Conservation (phyloP, 2,113 vertebrate species). For the Apistogramma diplotaenia region DNA sequence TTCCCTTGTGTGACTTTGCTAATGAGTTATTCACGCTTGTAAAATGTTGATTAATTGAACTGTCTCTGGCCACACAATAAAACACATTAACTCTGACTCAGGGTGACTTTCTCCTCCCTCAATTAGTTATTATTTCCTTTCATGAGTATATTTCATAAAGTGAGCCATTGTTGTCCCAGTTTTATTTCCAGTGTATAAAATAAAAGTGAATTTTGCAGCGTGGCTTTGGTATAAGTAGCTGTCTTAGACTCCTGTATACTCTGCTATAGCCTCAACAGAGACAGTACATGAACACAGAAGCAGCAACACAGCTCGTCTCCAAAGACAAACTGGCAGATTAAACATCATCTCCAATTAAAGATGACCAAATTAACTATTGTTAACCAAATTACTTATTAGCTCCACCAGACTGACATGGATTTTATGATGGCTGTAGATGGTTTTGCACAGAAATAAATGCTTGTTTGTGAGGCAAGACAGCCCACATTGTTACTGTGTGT, state of each 20-base stretch:
- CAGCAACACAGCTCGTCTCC: not conserved
- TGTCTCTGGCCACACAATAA: slow-evolving; percentile 7
- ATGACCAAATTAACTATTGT: slow-evolving; percentile 2
- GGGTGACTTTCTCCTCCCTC: slow-evolving; percentile 13
- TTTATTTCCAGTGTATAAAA: slow-evolving; percentile 8
- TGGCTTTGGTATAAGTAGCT: not conserved
- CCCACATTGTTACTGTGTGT: not conserved
- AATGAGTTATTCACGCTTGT: slow-evolving; percentile 48
- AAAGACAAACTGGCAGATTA: not conserved
- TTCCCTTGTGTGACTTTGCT: slow-evolving; percentile 3
- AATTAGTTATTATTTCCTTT: slow-evolving; percentile 26
- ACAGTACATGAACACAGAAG: slow-evolving; percentile 10
- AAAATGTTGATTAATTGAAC: slow-evolving; percentile 56
- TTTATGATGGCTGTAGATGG: not conserved
- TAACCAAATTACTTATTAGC: not conserved
- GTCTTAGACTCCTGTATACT: not conserved
- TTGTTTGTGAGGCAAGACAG: not conserved
- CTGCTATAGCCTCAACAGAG: not conserved
- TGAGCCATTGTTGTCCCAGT: not conserved
- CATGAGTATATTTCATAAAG: slow-evolving; percentile 10
- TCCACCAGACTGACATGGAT: not conserved
- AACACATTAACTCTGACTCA: slow-evolving; percentile 25
- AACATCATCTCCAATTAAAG: not conserved
- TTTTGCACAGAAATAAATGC: not conserved
- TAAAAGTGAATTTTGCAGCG: not conserved